phyloP scores from a whole-genome alignment of 2,113 vertebrate species.

The Mus spicilegus region DNA sequence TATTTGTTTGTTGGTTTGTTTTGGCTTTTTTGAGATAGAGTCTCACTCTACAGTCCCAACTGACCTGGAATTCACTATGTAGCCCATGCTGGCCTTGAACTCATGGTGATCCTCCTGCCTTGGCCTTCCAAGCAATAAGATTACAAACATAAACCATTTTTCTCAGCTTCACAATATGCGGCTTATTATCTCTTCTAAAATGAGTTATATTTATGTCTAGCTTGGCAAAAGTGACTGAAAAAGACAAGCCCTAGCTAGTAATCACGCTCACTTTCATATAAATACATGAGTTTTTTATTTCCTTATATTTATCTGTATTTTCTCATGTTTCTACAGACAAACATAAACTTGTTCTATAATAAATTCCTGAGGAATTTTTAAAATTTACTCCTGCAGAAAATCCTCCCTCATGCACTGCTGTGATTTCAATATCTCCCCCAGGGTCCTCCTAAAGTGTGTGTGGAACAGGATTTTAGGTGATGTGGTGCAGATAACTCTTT shows the following conservation, averaged over 20 bases:
- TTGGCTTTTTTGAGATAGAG: not conserved
- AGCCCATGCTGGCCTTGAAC: not conserved
- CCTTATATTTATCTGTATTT: constrained; percentile 37
- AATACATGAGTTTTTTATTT: not conserved
- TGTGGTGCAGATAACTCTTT: not conserved
- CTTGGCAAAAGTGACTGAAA: not conserved
- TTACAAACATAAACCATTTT: not conserved
- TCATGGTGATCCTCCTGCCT: not conserved
- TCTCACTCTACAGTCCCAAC: not conserved
- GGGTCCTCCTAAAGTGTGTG: not conserved
- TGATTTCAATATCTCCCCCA: not conserved
- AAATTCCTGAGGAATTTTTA: constrained; percentile 10
- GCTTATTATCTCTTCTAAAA: not conserved
- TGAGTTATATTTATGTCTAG: not conserved
- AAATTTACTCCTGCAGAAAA: constrained; percentile 45
- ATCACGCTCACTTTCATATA: not conserved
- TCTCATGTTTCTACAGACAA: constrained; percentile 58
- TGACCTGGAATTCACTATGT: not conserved
- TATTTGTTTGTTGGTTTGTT: not conserved
- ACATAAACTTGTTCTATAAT: constrained; percentile 24
- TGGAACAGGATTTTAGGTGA: not conserved
- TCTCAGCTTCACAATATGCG: not conserved
- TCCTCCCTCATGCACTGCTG: not conserved
- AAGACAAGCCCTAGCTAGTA: not conserved
- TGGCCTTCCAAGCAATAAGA: not conserved